Evolutionary conservation across 2,888 invertebrate species (phyloP).

Genomic region (Drosophila aldrichi): DNA sequence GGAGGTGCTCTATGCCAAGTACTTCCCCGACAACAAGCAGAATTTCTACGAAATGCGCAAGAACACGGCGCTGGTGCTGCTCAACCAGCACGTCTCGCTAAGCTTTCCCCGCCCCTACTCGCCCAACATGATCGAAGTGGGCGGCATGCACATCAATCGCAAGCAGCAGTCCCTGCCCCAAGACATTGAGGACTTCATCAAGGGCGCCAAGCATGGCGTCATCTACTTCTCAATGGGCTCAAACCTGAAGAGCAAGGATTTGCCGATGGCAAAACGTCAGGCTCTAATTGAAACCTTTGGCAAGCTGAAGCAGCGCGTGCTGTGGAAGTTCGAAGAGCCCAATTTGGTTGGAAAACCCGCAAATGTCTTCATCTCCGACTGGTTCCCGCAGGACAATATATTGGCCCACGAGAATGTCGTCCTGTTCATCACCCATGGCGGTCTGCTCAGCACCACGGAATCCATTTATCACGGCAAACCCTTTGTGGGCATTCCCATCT

Average conservation of each 20-base stretch:
- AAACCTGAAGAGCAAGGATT: constrained; percentile 75
- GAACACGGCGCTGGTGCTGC: constrained; percentile 79
- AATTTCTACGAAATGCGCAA: constrained; percentile 69
- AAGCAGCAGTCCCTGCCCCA: constrained; percentile 76
- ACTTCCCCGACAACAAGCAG: constrained; percentile 76
- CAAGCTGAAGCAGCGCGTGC: constrained; percentile 83
- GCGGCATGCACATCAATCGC: constrained; percentile 84
- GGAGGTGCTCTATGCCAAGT: constrained; percentile 68
- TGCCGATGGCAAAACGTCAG: constrained; percentile 71
- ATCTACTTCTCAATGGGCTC: constrained; percentile 86
- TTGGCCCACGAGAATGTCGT: constrained; percentile 86
- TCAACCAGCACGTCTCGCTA: constrained; percentile 83
- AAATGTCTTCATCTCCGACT: constrained; percentile 84
- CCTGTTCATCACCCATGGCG: constrained; percentile 86
- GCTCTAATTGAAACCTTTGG: constrained; percentile 73
- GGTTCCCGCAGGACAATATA: constrained; percentile 86
- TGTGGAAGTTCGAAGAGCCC: constrained; percentile 85
- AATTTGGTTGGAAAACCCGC: constrained; percentile 75
- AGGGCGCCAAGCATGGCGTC: constrained; percentile 85
- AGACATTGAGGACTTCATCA: constrained; percentile 84
- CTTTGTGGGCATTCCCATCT: constrained; percentile 86
- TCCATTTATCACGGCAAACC: constrained; percentile 86
- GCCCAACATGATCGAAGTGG: constrained; percentile 85
- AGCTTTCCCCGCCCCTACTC: constrained; percentile 83
- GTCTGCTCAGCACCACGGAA: constrained; percentile 86